Percentiles rank a stretch among this genome's conserved stretches.
Evolutionary conservation across 2,113 vertebrate genomes (phyloP).

Genomic region (Ammodytes dubius): DNA sequence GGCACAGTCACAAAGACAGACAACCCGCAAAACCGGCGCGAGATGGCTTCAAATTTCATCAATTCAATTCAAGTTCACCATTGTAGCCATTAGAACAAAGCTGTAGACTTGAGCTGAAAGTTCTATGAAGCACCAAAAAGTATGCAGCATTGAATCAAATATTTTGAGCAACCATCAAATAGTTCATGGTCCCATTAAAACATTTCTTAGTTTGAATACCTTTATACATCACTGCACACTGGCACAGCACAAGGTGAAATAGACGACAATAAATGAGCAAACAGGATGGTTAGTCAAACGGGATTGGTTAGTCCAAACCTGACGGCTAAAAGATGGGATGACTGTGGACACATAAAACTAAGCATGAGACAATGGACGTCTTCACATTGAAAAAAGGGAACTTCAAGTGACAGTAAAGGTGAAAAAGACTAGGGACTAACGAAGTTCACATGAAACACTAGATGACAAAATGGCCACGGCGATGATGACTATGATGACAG

Average conservation of each 20-base stretch:
- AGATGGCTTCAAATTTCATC: conserved; percentile 23
- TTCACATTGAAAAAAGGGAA: conserved; percentile 19
- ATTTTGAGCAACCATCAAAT: not conserved
- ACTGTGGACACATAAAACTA: not conserved
- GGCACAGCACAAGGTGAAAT: not conserved
- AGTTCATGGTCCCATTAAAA: not conserved
- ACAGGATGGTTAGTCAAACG: conserved; percentile 33
- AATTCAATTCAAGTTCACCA: conserved; percentile 21
- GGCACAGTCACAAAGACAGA: conserved; percentile 42
- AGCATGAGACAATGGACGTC: not conserved
- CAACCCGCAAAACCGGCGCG: conserved; percentile 26
- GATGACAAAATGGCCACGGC: not conserved
- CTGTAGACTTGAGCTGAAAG: not conserved
- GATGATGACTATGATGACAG: conserved; percentile 40
- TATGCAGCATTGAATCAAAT: not conserved
- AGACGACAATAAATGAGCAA: conserved; percentile 4
- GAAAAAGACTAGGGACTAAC: conserved; percentile 1
- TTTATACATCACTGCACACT: not conserved
- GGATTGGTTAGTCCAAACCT: conserved; percentile 32
- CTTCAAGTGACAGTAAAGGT: not conserved
- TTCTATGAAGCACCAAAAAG: not conserved
- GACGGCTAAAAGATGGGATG: conserved; percentile 5
- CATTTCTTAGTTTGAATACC: not conserved
- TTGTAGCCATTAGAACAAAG: conserved; percentile 3
- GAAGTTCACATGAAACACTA: conserved; percentile 21